These are phyloP conservation scores for Catharus bicknelli DNA, from an alignment of 2,113 vertebrate genomes.

Conservation along the genomic window DNA sequence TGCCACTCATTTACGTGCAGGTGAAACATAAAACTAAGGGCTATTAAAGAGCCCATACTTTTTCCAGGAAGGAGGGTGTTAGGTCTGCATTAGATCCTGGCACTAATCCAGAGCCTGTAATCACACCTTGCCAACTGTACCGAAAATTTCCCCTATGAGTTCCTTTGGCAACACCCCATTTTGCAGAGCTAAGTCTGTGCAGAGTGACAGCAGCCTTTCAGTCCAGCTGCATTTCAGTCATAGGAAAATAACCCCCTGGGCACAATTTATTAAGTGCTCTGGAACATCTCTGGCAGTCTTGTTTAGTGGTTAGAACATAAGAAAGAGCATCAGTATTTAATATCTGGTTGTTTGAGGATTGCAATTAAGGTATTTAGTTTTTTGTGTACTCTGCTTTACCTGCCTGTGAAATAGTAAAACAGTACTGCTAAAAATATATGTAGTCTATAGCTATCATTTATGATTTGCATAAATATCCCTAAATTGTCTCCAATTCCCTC, in stretches of 20 bases:
- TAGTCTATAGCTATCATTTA: neutral
- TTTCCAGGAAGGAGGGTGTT: slow-evolving; percentile 66
- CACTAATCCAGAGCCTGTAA: slow-evolving; percentile 52
- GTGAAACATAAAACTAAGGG: slow-evolving; percentile 61
- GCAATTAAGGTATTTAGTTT: neutral
- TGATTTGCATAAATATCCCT: neutral
- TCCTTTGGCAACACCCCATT: slow-evolving; percentile 59
- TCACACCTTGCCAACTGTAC: slow-evolving; percentile 66
- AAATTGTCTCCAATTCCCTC: neutral
- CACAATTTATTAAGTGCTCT: slow-evolving; percentile 50
- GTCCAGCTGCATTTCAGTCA: slow-evolving; percentile 66
- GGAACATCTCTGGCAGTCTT: slow-evolving; percentile 49
- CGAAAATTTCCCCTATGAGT: slow-evolving; percentile 61
- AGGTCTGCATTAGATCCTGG: slow-evolving; percentile 62
- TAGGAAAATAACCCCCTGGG: slow-evolving; percentile 43
- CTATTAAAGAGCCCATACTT: slow-evolving; percentile 61
- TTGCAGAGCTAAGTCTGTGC: slow-evolving; percentile 50
- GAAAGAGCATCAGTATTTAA: slow-evolving; percentile 26
- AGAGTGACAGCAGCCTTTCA: slow-evolving; percentile 64
- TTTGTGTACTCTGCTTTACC: neutral
- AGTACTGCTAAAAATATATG: neutral
- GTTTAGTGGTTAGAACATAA: slow-evolving; percentile 8
- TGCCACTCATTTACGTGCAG: slow-evolving; percentile 61
- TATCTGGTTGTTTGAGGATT: slow-evolving; percentile 10
- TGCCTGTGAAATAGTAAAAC: neutral